Percentiles rank a stretch among this genome's conserved stretches.
phyloP scores from a whole-genome alignment of 2,888 invertebrate genomes.

The Laspeyria flexula region DNA sequence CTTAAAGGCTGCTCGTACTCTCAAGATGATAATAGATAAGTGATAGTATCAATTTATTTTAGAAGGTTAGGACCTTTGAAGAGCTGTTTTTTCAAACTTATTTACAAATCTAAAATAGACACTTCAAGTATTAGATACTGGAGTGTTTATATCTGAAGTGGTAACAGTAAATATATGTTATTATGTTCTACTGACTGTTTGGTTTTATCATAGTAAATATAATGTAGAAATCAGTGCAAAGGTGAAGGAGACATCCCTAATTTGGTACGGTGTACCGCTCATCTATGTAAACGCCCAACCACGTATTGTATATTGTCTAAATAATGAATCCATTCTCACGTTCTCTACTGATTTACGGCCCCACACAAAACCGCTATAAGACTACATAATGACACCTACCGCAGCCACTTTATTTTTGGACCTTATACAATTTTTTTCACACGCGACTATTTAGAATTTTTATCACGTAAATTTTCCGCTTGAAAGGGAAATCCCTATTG shows the following conservation, averaged over 20 bases:
- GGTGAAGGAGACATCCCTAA: conserved; percentile 31
- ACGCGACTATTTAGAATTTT: conserved; percentile 81
- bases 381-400: conserved; percentile 82
- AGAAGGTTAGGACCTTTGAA: not conserved
- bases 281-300: conserved; percentile 50
- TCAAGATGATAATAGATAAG: not conserved
- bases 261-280: conserved; percentile 24
- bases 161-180: not conserved
- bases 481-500: conserved; percentile 84
- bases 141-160: not conserved
- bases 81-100: not conserved
- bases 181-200: not conserved
- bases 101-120: not conserved
- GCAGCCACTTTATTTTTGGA: conserved; percentile 81
- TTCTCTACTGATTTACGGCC: conserved; percentile 77
- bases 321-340: conserved; percentile 82
- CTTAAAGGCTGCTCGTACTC: conserved; percentile 7
- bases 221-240: conserved; percentile 20
- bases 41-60: not conserved
- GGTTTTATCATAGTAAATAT: conserved; percentile 20
- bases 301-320: conserved; percentile 66
- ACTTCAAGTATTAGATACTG: not conserved
- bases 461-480: conserved; percentile 85
- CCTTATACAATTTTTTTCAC: conserved; percentile 81
- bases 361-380: conserved; percentile 71